These are phyloP conservation scores for Crenuchus spilurus DNA, from an alignment of 2,797 vertebrate species.

Conservation along the genomic window DNA sequence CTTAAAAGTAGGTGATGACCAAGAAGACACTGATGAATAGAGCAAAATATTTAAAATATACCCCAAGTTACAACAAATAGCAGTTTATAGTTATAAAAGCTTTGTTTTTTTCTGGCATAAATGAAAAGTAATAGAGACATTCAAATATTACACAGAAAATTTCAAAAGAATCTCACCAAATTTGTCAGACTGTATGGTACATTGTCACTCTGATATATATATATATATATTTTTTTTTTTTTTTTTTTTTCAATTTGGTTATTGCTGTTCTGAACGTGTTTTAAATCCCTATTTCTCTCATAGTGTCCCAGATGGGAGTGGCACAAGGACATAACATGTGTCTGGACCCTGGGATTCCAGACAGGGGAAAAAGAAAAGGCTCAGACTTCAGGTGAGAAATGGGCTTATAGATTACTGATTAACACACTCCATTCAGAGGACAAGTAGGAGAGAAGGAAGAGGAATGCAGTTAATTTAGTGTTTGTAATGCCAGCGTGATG, in stretches of 20 bases:
- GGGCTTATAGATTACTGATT: constrained; percentile 42
- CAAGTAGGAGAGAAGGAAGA: constrained; percentile 13
- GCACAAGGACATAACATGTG: constrained; percentile 99
- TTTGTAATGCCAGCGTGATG: constrained; percentile 43
- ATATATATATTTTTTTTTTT: not conserved
- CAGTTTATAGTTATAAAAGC: too few relatives aligned
- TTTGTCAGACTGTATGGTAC: not conserved
- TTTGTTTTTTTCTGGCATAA: too few relatives aligned
- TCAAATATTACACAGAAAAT: too few relatives aligned
- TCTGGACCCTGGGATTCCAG: constrained; percentile 96
- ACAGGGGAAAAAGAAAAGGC: constrained; percentile 98
- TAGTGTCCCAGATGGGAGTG: constrained; percentile 98
- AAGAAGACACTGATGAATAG: too few relatives aligned
- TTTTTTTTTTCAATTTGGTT: not conserved
- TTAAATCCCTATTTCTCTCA: constrained; percentile 64
- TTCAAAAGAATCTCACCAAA: not conserved
- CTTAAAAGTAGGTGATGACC: too few relatives aligned
- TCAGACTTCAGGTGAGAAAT: constrained; percentile 93
- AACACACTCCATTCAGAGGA: constrained; percentile 37
- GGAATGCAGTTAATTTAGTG: constrained; percentile 47
- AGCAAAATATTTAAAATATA: too few relatives aligned
- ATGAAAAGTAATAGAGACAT: not conserved
- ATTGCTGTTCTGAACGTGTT: not conserved
- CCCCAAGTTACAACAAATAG: too few relatives aligned
- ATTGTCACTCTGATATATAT: not conserved